A percentile compares a stretch with the other conserved stretches of the same genome.
These are phyloP conservation scores for Acrocyrtus sp. DNA, from an alignment of 2,888 invertebrate genomes.

Conservation along the genomic window DNA sequence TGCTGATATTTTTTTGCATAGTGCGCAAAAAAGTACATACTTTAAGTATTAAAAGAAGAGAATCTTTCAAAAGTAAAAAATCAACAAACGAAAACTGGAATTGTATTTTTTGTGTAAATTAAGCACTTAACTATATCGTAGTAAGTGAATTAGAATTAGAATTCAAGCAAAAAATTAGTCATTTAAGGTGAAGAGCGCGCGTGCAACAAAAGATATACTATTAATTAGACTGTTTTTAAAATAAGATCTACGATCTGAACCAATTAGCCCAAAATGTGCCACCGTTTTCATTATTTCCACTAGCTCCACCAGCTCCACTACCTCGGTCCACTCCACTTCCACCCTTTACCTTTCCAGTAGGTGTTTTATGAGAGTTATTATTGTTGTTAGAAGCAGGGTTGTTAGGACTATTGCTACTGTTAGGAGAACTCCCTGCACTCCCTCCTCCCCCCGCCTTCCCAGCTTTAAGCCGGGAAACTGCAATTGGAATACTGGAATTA, in stretches of 20 bases:
- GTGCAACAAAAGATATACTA: conserved; percentile 17
- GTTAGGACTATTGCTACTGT: conserved; percentile 9
- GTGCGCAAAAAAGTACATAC: conserved; percentile 19
- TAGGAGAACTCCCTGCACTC: conserved; percentile 13
- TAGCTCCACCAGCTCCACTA: conserved; percentile 6
- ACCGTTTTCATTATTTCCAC: conserved; percentile 31
- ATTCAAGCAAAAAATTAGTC: conserved; percentile 20
- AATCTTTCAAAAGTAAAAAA: conserved; percentile 16
- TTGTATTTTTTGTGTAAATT: neutral
- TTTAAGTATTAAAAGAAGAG: conserved; percentile 20
- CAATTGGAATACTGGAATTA: conserved; percentile 60
- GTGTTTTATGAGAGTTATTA: conserved; percentile 6
- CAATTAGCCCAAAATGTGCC: conserved; percentile 57
- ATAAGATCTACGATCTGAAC: conserved; percentile 52
- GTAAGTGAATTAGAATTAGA: neutral
- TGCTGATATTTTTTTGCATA: conserved; percentile 28
- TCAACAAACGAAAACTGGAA: conserved; percentile 5
- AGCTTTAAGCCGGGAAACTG: conserved; percentile 59
- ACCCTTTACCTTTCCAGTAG: conserved; percentile 27
- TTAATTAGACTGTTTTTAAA: conserved; percentile 6
- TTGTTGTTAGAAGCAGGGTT: conserved; percentile 8
- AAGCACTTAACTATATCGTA: neutral
- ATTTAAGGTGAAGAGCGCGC: conserved; percentile 31
- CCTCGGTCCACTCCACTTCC: neutral
- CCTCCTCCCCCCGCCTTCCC: conserved; percentile 41